These are phyloP conservation scores for Ectemnius lituratus DNA, from an alignment of 2,888 invertebrate species.

Conservation along the genomic window DNA sequence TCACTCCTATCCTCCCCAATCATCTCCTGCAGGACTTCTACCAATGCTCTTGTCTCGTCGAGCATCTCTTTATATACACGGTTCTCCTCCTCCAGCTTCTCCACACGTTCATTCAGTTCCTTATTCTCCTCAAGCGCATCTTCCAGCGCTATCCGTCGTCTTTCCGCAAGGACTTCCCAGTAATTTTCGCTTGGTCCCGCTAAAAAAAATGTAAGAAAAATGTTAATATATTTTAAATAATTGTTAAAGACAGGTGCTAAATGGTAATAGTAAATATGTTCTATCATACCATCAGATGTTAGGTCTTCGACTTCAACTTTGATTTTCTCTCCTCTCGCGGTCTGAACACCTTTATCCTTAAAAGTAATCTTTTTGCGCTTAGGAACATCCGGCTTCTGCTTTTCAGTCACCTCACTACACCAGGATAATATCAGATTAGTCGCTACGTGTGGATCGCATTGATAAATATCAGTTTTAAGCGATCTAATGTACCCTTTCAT, in stretches of 20 bases:
- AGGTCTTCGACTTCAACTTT: slow-evolving; percentile 84
- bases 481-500: slow-evolving; percentile 41
- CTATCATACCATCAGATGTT: slow-evolving; percentile 80
- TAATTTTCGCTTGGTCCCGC: slow-evolving; percentile 86
- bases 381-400: slow-evolving; percentile 48
- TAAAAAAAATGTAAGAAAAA: slow-evolving; percentile 34
- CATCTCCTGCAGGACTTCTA: slow-evolving; percentile 88
- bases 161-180: slow-evolving; percentile 88
- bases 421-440: slow-evolving; percentile 1
- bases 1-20: slow-evolving; percentile 80
- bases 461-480: too few species aligned
- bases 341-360: slow-evolving; percentile 82
- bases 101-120: slow-evolving; percentile 80
- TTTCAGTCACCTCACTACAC: slow-evolving; percentile 57
- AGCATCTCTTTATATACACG: slow-evolving; percentile 85
- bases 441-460: too few species aligned
- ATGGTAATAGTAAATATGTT: not conserved
- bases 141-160: slow-evolving; percentile 85
- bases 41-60: slow-evolving; percentile 86
- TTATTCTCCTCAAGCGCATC: slow-evolving; percentile 87
- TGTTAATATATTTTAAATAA: not conserved
- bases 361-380: slow-evolving; percentile 72
- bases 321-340: slow-evolving; percentile 77
- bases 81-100: slow-evolving; percentile 83
- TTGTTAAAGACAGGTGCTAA: not conserved